phyloP scores from a whole-genome alignment of 2,113 vertebrate species.

The Rhinoptilus africanus region DNA sequence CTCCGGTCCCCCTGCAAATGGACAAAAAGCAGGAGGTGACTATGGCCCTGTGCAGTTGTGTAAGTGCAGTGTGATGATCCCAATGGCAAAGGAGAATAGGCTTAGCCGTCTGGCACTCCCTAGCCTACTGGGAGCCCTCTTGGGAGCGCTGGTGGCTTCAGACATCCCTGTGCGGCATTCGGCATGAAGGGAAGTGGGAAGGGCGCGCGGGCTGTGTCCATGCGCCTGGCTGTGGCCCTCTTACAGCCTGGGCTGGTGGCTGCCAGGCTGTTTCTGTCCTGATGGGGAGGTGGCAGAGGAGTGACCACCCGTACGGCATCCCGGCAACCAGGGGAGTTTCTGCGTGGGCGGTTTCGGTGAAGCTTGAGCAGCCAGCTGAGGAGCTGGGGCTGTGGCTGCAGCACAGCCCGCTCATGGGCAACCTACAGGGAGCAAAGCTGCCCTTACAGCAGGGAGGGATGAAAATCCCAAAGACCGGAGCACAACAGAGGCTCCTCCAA shows the following conservation, averaged over 20 bases:
- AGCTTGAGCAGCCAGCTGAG: not conserved
- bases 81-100: not conserved
- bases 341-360: not conserved
- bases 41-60: rapidly evolving
- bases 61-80: not conserved
- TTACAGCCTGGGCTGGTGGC: rapidly evolving
- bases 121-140: not conserved
- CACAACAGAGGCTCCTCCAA: not conserved
- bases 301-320: too few relatives aligned
- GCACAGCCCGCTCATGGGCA: not conserved
- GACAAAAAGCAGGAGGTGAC: not conserved
- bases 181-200: not conserved
- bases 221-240: not conserved
- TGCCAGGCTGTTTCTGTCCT: not conserved
- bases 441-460: not conserved
- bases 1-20: not conserved
- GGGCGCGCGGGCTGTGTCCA: rapidly evolving
- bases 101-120: not conserved
- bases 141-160: not conserved
- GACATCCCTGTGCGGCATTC: rapidly evolving
- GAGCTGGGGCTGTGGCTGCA: not conserved
- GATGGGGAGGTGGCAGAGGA: not conserved
- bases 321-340: not conserved
- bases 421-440: not conserved
- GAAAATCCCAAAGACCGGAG: not conserved